Evolutionary conservation across 2,113 vertebrate species (phyloP).

Genomic region (Chaetops frenatus): DNA sequence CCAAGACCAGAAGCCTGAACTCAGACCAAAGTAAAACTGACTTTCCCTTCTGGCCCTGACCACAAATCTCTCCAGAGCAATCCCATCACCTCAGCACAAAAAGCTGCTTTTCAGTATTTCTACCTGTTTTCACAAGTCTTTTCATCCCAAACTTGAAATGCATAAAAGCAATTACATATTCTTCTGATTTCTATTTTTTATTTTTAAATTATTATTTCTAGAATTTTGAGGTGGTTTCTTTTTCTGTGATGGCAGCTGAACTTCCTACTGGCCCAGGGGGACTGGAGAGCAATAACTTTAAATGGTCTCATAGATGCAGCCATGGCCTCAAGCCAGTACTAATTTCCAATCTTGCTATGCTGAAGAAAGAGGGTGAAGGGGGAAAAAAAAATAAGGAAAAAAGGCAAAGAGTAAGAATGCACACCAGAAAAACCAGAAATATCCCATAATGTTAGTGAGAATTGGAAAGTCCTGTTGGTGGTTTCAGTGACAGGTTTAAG

Average conservation of each 20-base stretch:
- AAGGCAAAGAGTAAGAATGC: background rate
- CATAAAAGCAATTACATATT: background rate
- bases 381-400: background rate
- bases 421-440: conserved; percentile 58
- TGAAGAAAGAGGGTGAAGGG: background rate
- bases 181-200: background rate
- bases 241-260: conserved; percentile 56
- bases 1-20: background rate
- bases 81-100: background rate
- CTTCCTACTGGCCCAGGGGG: conserved; percentile 53
- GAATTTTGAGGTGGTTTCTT: background rate
- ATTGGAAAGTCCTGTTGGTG: conserved; percentile 45
- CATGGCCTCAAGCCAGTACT: conserved; percentile 60
- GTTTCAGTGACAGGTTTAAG: conserved; percentile 57
- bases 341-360: conserved; percentile 50
- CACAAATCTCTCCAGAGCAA: background rate
- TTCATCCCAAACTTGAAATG: background rate
- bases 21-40: background rate
- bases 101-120: background rate
- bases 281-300: conserved; percentile 59
- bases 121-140: background rate
- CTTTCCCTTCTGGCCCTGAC: background rate
- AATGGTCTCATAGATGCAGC: conserved; percentile 57
- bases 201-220: background rate
- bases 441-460: conserved; percentile 21